Conservation (phyloP, 2,113 vertebrate genomes). For the Helogale parvula region DNA sequence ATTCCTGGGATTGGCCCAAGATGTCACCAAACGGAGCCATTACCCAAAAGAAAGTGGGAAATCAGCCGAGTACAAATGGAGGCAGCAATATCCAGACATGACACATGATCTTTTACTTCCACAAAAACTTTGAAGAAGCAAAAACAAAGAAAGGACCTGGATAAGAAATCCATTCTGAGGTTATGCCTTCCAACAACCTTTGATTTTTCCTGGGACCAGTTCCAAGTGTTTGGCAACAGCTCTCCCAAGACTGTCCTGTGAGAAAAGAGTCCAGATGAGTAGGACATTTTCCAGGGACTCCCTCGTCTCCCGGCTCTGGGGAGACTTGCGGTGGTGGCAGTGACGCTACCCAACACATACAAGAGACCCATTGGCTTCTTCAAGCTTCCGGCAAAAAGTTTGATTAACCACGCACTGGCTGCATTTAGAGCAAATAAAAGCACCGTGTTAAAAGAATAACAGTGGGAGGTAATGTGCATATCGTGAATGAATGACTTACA, state of each 20-base stretch:
- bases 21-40: not conserved
- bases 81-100: not conserved
- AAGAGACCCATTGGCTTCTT: conserved; percentile 71
- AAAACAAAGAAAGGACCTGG: not conserved
- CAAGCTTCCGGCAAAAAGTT: conserved; percentile 56
- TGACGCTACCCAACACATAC: conserved; percentile 64
- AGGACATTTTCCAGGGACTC: not conserved
- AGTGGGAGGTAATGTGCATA: conserved; percentile 59
- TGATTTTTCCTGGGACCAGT: not conserved
- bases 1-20: not conserved
- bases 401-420: conserved; percentile 72
- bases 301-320: conserved; percentile 29
- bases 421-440: conserved; percentile 79
- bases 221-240: not conserved
- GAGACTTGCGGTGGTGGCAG: conserved; percentile 66
- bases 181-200: not conserved
- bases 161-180: not conserved
- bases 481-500: conserved; percentile 54
- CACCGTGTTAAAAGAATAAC: conserved; percentile 63
- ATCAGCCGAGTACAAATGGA: not conserved
- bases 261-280: conserved; percentile 35
- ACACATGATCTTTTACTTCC: not conserved
- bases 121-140: not conserved
- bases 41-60: not conserved
- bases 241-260: not conserved